Conservation (phyloP, 2,888 invertebrate genomes). For the Deilephila porcellus region DNA sequence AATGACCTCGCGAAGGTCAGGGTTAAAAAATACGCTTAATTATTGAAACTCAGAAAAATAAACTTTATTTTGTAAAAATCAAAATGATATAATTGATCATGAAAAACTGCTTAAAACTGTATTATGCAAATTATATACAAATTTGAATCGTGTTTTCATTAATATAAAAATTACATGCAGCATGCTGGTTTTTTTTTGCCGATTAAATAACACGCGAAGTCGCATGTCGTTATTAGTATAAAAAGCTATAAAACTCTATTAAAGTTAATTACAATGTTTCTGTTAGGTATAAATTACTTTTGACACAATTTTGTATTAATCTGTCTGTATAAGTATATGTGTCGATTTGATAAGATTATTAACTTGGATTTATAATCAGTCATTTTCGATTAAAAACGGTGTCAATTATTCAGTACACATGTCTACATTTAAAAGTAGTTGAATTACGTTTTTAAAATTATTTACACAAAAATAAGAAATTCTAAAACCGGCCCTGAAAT, state of each 20-base stretch:
- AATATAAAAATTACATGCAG: background rate
- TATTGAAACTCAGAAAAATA: too few species aligned
- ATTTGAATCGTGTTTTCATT: too few species aligned
- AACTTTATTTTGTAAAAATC: too few species aligned
- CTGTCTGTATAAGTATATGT: background rate
- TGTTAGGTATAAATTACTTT: constrained; percentile 2
- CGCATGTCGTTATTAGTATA: background rate
- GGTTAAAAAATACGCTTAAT: too few species aligned
- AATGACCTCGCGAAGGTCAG: too few species aligned
- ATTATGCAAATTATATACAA: too few species aligned
- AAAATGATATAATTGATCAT: too few species aligned
- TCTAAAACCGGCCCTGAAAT: background rate
- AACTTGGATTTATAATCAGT: background rate
- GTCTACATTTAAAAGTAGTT: background rate
- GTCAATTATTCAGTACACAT: background rate
- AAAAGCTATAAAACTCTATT: constrained; percentile 4
- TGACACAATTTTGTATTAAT: constrained; percentile 8
- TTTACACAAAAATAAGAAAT: background rate
- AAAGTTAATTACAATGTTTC: constrained; percentile 12
- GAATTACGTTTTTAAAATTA: background rate
- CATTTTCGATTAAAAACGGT: background rate
- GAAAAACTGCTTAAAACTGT: too few species aligned
- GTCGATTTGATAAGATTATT: constrained; percentile 10
- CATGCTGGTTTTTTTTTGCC: background rate
- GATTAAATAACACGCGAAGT: background rate